Conservation (phyloP, 2,113 vertebrate species). For the Chlorodrepanis virens region DNA sequence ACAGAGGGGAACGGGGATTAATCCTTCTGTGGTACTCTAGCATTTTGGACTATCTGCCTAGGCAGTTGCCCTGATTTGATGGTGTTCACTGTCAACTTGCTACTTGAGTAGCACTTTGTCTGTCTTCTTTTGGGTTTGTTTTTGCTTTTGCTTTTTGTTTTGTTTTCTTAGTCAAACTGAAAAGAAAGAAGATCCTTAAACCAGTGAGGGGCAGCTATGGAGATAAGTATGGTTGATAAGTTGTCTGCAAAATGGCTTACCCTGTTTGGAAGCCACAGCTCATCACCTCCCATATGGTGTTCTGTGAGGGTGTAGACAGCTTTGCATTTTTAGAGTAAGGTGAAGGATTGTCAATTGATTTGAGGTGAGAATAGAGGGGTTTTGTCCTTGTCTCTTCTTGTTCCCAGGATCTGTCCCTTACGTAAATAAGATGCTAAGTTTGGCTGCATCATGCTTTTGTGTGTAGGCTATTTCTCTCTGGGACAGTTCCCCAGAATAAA, state of each 20-base stretch:
- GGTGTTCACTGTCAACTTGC: neutral
- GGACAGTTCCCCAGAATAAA: neutral
- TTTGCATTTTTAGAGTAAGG: neutral
- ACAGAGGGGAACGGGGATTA: neutral
- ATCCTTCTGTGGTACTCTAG: neutral
- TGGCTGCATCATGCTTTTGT: neutral
- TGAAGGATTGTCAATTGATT: neutral
- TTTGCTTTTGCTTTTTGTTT: neutral
- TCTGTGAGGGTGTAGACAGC: neutral
- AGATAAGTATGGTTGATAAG: neutral
- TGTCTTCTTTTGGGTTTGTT: neutral
- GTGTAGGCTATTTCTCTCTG: neutral
- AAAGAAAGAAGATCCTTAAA: neutral
- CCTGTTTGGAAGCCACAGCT: neutral
- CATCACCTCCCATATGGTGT: neutral
- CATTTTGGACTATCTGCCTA: neutral
- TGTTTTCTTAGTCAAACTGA: neutral
- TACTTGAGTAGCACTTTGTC: neutral
- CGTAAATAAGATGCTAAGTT: neutral
- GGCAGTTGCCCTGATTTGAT: neutral
- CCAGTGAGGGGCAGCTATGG: neutral
- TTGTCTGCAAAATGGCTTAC: neutral
- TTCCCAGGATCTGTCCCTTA: neutral
- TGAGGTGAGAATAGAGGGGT: neutral
- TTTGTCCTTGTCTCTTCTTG: neutral